Base-by-base conservation (phyloP, 2,797 vertebrate species). In the Gobio occitaniae region DNA sequence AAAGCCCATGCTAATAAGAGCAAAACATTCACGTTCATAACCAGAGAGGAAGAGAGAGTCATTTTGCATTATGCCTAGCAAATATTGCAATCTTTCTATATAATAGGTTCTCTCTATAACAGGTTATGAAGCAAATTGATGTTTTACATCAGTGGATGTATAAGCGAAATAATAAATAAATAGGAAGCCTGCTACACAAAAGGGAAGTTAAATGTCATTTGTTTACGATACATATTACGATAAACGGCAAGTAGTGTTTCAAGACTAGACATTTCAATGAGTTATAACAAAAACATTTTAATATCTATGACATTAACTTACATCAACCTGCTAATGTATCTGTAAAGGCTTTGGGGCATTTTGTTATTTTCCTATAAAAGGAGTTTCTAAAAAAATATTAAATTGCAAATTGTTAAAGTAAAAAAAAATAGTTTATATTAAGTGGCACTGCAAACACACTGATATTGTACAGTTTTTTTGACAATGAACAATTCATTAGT, bases 381-480 rank as follows among this genome's bases (percentile, higher is more conserved):
- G n/a, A 79, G 54, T 81, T 83, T 74, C 44, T 50, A 61, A 87
- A 86, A 78, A 78, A 21, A 52, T 56, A 78, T 47, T 19, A 25
- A 76, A 70, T 41, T 74, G 83, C 36, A 63, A 86, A 80, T 69
- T 86, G 74, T 65, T 32, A 85, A 87, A 85, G 66, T 74, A 75
- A 87, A 82, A 87, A 25, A 87, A 87, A 70, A 13, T 17, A 63
- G 29, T 75, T 87, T 84, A 80, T 56, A 72, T 84, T 80, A 84
- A 89, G 70, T 85, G 83, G 74, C 80, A 74, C 87, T 87, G 86
- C 82, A 87, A 90, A 94, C 88, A 88, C 87, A 86, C 87, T 83
- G 88, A 90, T 88, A 90, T 90, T 92, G 82, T 92, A 94, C 91
- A 92, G 90, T 89, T 91, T 89, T 44, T 91, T 72, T 85, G 90